Conservation (phyloP, 2,888 invertebrate genomes). For the Rugalucina vietnamica region DNA sequence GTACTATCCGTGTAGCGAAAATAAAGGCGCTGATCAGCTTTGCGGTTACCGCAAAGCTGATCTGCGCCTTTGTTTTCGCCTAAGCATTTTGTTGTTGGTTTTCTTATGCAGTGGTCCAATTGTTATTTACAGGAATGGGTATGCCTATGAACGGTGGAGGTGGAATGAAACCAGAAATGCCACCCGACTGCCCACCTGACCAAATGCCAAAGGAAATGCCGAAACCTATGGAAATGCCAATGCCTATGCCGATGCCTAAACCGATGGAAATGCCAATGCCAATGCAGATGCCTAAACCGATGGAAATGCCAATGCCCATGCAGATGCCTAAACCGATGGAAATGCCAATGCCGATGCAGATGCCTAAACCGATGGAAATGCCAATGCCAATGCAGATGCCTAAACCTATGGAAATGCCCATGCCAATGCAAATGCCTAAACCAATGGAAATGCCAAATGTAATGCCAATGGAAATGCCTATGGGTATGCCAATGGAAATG, state of each 20-base stretch:
- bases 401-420: not conserved
- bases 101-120: no score
- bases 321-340: conserved; percentile 32
- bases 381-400: not conserved
- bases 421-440: no score
- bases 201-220: not conserved
- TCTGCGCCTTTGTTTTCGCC: no score
- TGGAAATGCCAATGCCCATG: conserved; percentile 37
- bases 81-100: no score
- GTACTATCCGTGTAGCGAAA: no score
- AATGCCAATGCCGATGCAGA: conserved; percentile 21
- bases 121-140: no score
- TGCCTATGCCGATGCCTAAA: not conserved
- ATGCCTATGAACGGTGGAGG: not conserved
- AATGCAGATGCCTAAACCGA: not conserved
- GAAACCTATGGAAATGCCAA: not conserved
- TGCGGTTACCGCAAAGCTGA: no score
- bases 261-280: not conserved
- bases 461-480: not conserved
- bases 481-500: not conserved
- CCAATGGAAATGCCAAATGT: not conserved
- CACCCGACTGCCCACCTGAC: not conserved
- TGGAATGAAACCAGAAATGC: not conserved
- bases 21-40: no score
- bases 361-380: not conserved